Conservation (phyloP, 2,797 vertebrate genomes). For the Lophotriccus pileatus region DNA sequence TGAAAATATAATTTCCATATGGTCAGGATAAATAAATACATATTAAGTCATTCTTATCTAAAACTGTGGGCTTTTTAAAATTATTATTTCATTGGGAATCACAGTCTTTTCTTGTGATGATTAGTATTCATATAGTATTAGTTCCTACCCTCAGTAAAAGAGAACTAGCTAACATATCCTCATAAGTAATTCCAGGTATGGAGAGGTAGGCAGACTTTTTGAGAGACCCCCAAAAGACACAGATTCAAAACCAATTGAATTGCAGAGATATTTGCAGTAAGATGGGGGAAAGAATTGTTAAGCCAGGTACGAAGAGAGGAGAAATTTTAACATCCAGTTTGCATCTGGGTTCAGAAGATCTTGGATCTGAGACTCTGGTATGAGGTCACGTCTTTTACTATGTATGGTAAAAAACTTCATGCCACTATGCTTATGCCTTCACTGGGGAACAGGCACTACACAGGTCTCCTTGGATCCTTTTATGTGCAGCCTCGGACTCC, state of each 20-base stretch:
- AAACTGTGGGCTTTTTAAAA: background rate
- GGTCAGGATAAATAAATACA: background rate
- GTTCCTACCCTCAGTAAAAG: background rate
- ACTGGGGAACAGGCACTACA: background rate
- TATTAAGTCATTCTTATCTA: background rate
- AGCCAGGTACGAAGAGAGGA: background rate
- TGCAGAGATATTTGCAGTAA: background rate
- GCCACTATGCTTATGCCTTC: background rate
- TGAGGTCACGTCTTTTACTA: background rate
- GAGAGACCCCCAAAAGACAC: background rate
- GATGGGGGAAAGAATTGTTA: background rate
- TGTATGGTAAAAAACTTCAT: background rate
- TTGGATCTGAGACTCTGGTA: background rate
- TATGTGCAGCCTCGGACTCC: fast-evolving
- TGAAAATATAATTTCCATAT: background rate
- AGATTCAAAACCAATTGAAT: background rate
- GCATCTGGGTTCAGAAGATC: background rate
- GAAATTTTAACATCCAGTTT: background rate
- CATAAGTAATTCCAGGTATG: background rate
- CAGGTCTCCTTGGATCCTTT: background rate
- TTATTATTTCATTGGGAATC: background rate
- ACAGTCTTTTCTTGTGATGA: background rate
- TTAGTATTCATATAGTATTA: background rate
- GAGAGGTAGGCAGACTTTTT: background rate
- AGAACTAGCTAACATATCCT: background rate